Evolutionary conservation across 2,888 invertebrate species (phyloP), one percentile per base, ranked within the genome.

Genomic region (Dryobotodes eremita): DNA sequence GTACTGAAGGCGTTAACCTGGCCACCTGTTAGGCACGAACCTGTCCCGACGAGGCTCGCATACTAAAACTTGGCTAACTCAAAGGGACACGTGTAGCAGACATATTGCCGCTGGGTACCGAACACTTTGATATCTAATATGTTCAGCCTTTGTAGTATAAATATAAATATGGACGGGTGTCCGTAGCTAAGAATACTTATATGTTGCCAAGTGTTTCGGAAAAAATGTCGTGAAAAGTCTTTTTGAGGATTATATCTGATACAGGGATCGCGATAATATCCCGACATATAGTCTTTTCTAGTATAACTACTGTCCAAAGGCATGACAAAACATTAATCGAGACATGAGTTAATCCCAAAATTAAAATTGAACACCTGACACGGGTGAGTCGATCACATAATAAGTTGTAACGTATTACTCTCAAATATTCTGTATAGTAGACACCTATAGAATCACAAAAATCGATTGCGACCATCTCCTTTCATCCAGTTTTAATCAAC

Each of bases 401-500:
- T 55, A 55, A 62, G 26, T 36, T 48, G 36, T 36, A 48, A 62
- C 17, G 20, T 57, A 78, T 23, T 26, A 65, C 20, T 57, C n/a
- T 8, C 50, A 53, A 53, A 64, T 53, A 59, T 68, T 65, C 42
- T 42, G 64, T 62, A 46, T 4, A 64, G 59, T 64, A 26, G 57
- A 71, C n/a, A n/a, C n/a, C n/a, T 57, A 65, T 36, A 36, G 31
- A 36, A 36, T 71, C 59, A 20, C n/a, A 20, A 23, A 62, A 82
- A 78, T 75, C 65, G 71, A 72, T 61, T 69, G 61, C 61, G 71
- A 50, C 62, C 23, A 36, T 46, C 64, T 55, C 83, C 79, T 76
- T 86, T 83, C 75, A 83, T 76, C 64, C 42, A 62, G 75, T 74
- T 83, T 74, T 79, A 85, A 86, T 86, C 75, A 85, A 53, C 42